Evolutionary conservation across 2,797 vertebrate genomes (phyloP).

Genomic region (Sebastiscus albofasciatus): DNA sequence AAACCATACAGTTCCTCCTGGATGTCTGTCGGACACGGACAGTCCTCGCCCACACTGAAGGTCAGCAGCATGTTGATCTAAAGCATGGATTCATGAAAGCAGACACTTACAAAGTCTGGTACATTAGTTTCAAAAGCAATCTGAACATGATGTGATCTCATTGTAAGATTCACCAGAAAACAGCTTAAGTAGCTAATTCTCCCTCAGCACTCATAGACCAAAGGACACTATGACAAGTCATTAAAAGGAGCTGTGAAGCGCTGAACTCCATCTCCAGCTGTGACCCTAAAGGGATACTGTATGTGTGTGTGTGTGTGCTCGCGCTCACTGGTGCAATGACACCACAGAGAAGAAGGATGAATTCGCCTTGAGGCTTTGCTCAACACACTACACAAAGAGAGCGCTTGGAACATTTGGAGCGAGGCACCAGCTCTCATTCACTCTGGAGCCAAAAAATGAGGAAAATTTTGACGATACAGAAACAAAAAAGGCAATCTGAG

Average conservation of each 20-base stretch:
- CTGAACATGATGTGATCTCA: background rate
- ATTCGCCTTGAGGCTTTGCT: constrained; percentile 43
- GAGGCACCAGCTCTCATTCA: constrained; percentile 12
- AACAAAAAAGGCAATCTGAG: constrained; percentile 16
- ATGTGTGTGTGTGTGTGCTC: constrained; percentile 6
- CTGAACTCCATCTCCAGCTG: constrained; percentile 57
- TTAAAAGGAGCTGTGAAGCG: constrained; percentile 57
- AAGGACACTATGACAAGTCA: constrained; percentile 53
- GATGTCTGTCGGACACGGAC: constrained; percentile 95
- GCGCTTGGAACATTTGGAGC: constrained; percentile 24
- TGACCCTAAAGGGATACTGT: constrained; percentile 46
- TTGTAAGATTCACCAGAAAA: constrained; percentile 1
- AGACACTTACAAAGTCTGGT: background rate
- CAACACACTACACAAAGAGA: background rate
- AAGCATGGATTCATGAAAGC: constrained; percentile 54
- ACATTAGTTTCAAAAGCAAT: background rate
- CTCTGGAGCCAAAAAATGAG: constrained; percentile 23
- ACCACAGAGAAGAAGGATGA: constrained; percentile 45
- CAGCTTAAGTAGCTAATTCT: constrained; percentile 25
- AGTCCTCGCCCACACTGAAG: constrained; percentile 94
- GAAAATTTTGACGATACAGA: constrained; percentile 24
- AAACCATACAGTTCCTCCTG: constrained; percentile 93
- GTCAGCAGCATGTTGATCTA: constrained; percentile 99
- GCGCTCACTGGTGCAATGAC: constrained; percentile 19
- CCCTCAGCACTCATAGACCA: constrained; percentile 3